Evolutionary conservation across 2,797 vertebrate genomes (phyloP).

Genomic region (Parauchenoglanis ngamensis): DNA sequence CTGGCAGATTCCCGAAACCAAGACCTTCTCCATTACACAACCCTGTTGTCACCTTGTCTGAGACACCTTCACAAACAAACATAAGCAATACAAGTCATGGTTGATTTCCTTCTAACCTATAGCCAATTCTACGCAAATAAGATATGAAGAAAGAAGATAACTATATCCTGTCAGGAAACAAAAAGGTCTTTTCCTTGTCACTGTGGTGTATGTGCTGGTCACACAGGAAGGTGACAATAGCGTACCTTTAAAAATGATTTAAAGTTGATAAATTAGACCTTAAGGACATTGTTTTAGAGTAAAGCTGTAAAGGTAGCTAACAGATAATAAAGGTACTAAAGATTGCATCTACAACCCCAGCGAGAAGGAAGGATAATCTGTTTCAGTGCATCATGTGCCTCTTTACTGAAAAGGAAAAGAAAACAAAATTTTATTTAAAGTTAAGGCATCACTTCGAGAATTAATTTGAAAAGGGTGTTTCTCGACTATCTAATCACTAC

Average conservation of each 20-base stretch:
- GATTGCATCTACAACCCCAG: not conserved
- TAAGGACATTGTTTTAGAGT: not conserved
- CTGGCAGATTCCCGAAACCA: constrained; percentile 60
- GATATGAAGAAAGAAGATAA: constrained; percentile 8
- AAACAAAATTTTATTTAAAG: constrained; percentile 10
- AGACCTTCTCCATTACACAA: constrained; percentile 61
- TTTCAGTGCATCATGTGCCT: not conserved
- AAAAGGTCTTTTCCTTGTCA: not conserved
- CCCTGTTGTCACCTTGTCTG: not conserved
- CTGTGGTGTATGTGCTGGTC: not conserved
- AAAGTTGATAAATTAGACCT: not conserved
- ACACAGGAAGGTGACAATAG: not conserved
- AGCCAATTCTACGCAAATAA: not conserved
- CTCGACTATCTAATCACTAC: constrained; percentile 22
- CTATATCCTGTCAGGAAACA: not conserved
- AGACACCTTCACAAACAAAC: constrained; percentile 11
- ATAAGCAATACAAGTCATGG: constrained; percentile 12
- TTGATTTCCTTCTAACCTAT: constrained; percentile 14
- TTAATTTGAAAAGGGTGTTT: constrained; percentile 24
- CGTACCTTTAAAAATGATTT: not conserved
- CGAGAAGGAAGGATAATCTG: not conserved
- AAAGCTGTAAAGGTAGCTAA: not conserved
- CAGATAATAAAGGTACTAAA: not conserved
- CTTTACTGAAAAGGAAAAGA: not conserved
- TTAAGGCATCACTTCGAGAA: not conserved